Evolutionary conservation across 2,888 invertebrate species (phyloP), one percentile per base, ranked within the genome.

Genomic region (Luperina nickerlii): DNA sequence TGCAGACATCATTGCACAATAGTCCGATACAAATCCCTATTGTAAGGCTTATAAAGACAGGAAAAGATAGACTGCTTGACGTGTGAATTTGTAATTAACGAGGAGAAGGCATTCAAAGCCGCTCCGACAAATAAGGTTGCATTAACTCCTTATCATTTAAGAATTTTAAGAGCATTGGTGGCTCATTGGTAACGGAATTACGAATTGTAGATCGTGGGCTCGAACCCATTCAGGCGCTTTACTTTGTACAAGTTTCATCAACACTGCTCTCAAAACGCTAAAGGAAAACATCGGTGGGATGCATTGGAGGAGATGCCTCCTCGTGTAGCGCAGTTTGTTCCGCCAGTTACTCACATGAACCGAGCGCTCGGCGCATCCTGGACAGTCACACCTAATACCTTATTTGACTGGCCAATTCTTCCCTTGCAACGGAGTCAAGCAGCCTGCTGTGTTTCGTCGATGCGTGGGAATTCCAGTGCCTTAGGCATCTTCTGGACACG

Each of bases 41-140:
- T 85, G 85, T 85, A 11, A 60, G 3, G 45, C 87, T 69, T 75
- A 80, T 85, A 85, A 42, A 85, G 85, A 60, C 84, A 84, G 87
- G 69, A 87, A 81, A 27, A 69, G 38, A 63, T 81, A 65, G 68
- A 69, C 57, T 27, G 45, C 27, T 65, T 70, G 80, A 75, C 62
- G 67, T 80, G 13, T 62, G 74, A 20, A 51, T 73, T 32, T 60
- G 65, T 71, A 74, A 87, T 78, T 67, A 73, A 27, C 24, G 24
- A 65, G 38, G 38, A 68, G 48, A 65, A 65, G 71, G 69, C 62
- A 73, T 38, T 57, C 11, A 18, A 13, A 71, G 15, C 42, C 5
- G 32, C 27, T 42, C 51, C 2, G 2, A 74, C 48, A 27, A 24
- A 27, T 54, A 42, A 20, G 5, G 8, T 38, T 57, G 54, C 9